Conservation (phyloP, 2,797 vertebrate species). For the Pogoniulus pusillus region DNA sequence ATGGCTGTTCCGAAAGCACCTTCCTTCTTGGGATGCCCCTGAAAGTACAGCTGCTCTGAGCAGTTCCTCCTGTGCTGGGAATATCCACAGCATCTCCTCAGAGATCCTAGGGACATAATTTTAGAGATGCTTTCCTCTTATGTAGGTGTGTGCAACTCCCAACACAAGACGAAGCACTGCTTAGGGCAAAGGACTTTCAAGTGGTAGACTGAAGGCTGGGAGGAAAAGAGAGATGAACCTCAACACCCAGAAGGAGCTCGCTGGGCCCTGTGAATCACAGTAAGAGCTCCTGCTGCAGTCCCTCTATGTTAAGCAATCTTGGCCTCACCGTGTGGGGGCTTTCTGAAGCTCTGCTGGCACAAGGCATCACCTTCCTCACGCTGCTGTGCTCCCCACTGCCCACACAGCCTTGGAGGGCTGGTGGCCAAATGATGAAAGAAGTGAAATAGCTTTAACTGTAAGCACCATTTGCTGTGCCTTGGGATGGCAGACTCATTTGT, state of each 20-base stretch:
- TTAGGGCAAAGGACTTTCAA: not conserved
- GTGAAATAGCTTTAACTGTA: not conserved
- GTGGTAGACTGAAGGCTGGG: not conserved
- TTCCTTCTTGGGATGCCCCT: not conserved
- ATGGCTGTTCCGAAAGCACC: rapidly evolving
- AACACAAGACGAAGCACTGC: not conserved
- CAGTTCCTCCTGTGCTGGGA: not conserved
- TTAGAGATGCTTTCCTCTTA: not conserved
- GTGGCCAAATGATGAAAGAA: not conserved
- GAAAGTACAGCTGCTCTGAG: not conserved
- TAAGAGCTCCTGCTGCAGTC: not conserved
- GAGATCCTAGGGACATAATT: not conserved
- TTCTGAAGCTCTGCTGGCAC: not conserved
- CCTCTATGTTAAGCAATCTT: rapidly evolving
- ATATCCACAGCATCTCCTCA: not conserved
- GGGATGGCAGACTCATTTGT: constrained; percentile 52
- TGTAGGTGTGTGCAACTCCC: rapidly evolving
- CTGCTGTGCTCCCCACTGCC: not conserved
- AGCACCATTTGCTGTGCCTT: constrained; percentile 27
- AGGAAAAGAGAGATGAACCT: not conserved
- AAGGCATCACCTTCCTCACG: rapidly evolving
- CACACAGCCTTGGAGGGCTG: not conserved
- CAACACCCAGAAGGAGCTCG: not conserved
- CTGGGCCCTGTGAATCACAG: not conserved
- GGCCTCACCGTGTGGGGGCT: not conserved